Evolutionary conservation across 1,140 invertebrate species (phyloP).

Genomic region (Tenebrio molitor): DNA sequence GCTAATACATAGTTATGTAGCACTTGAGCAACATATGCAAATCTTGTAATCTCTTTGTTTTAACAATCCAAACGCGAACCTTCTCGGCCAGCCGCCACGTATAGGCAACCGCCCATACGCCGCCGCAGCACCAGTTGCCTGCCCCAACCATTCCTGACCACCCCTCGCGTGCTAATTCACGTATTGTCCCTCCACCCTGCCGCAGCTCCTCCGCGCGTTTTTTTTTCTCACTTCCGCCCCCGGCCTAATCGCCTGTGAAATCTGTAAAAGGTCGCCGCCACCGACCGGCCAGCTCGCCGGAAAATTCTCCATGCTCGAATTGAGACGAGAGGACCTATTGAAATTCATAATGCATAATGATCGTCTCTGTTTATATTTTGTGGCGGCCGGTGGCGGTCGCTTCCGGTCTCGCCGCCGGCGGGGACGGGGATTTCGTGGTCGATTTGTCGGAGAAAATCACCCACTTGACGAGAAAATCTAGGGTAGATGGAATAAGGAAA

Average conservation of each 20-base stretch:
- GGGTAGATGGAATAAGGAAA: no score
- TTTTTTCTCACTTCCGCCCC: slow-evolving; percentile 1
- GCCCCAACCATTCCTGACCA: no score
- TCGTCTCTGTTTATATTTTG: slow-evolving; percentile 10
- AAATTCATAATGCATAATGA: slow-evolving; percentile 31
- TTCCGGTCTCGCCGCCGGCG: no score
- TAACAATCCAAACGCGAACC: not conserved
- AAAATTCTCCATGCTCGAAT: slow-evolving; percentile 17
- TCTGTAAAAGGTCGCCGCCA: slow-evolving; percentile 9
- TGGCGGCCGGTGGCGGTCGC: no score
- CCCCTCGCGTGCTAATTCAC: not conserved
- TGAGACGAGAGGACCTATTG: slow-evolving; percentile 31
- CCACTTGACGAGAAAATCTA: no score
- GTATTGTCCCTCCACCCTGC: not conserved
- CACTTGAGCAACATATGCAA: slow-evolving; percentile 8
- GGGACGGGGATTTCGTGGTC: no score
- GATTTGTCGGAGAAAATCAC: no score
- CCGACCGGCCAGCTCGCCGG: slow-evolving; percentile 6
- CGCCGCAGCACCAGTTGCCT: not conserved
- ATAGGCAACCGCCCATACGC: not conserved
- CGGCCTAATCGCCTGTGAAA: slow-evolving; percentile 11
- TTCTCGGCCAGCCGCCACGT: not conserved
- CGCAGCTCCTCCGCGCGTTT: not conserved
- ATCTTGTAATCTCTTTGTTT: not conserved
- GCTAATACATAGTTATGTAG: no score